Conservation (phyloP, 1,140 invertebrate species). For the Sycobia sp. region DNA sequence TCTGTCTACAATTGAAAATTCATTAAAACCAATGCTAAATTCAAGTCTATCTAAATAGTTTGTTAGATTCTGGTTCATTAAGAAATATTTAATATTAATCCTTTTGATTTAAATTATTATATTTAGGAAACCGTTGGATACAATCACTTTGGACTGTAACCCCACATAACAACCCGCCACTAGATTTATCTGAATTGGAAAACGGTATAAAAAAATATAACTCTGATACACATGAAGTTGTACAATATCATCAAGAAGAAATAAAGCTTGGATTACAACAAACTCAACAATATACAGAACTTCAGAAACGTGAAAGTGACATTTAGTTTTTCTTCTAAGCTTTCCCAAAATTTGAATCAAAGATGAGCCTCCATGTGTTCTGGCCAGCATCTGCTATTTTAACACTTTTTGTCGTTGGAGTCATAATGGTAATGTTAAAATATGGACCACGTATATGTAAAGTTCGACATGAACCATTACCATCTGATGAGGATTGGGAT, state of each 20-base stretch:
- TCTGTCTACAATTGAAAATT: conserved; percentile 5
- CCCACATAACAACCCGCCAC: conserved; percentile 80
- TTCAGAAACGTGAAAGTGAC: conserved; percentile 81
- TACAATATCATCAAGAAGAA: conserved; percentile 50
- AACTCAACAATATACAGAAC: conserved; percentile 71
- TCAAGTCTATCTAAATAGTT: not conserved
- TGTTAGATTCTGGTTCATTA: not conserved
- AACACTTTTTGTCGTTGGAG: conserved; percentile 72
- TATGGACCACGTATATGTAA: conserved; percentile 71
- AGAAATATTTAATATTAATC: not conserved
- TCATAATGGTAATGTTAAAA: conserved; percentile 76
- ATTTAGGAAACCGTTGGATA: conserved; percentile 79
- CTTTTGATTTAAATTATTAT: conserved; percentile 8
- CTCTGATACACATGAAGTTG: conserved; percentile 38
- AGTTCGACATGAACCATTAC: conserved; percentile 69
- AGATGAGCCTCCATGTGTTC: conserved; percentile 72
- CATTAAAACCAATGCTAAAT: conserved; percentile 2
- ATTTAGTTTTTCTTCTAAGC: conserved; percentile 64
- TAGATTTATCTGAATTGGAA: conserved; percentile 79
- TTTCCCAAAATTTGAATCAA: conserved; percentile 24
- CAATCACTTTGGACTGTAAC: conserved; percentile 81
- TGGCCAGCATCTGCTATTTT: conserved; percentile 76
- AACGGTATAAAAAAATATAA: conserved; percentile 45
- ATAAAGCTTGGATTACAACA: conserved; percentile 42
- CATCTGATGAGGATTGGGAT: conserved; percentile 66